phyloP scores from a whole-genome alignment of 1,140 invertebrate genomes.

The Orius insidiosus region DNA sequence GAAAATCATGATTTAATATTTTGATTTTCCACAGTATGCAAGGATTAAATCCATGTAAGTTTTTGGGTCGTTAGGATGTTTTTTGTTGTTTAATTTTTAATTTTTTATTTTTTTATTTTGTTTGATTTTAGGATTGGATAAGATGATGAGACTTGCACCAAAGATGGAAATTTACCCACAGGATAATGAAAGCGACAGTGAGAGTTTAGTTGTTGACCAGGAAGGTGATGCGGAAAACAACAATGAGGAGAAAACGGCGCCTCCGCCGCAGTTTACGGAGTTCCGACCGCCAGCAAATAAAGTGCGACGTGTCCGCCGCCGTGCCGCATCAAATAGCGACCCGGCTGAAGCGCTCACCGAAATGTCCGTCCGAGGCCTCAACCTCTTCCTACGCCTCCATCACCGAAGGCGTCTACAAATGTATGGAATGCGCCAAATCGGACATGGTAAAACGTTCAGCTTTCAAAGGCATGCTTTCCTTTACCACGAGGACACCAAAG shows the following conservation, averaged over 20 bases:
- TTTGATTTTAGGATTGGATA: conserved; percentile 1
- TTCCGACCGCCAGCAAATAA: conserved; percentile 25
- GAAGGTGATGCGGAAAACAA: conserved; percentile 12
- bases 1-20: too few species aligned
- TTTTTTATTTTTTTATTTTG: conserved; percentile 1
- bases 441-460: conserved; percentile 82
- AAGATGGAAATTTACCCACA: background rate
- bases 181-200: conserved; percentile 15
- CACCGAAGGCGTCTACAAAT: conserved; percentile 73
- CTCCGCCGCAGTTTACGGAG: conserved; percentile 16
- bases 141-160: too few species aligned
- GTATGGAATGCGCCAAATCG: conserved; percentile 76
- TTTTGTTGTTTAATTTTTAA: conserved; percentile 9
- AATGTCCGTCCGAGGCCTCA: conserved; percentile 75
- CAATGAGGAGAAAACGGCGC: conserved; percentile 15
- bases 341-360: conserved; percentile 72
- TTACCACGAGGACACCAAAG: conserved; percentile 76
- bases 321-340: conserved; percentile 59
- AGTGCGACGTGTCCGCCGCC: conserved; percentile 49
- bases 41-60: too few species aligned
- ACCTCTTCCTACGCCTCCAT: conserved; percentile 78
- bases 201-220: conserved; percentile 10
- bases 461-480: conserved; percentile 84
- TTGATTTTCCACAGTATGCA: too few species aligned
- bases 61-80: background rate